These are phyloP conservation scores for Lemur catta DNA, from an alignment of 2,797 vertebrate genomes.

Conservation along the genomic window DNA sequence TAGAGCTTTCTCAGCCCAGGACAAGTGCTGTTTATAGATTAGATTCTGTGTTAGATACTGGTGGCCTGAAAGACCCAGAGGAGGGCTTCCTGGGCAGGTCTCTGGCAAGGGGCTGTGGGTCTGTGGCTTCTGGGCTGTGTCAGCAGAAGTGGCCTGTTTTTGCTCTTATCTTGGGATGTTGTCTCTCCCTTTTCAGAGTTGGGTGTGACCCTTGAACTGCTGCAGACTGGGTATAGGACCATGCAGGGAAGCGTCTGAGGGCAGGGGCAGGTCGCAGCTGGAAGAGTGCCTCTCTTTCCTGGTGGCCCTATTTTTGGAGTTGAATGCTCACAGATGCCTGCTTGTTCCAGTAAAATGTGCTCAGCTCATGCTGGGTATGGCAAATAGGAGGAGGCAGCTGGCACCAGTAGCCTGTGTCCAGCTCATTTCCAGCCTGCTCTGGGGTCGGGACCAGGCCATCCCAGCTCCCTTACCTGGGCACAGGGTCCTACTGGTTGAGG, in stretches of 20 bases:
- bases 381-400: background rate
- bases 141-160: background rate
- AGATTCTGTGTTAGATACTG: background rate
- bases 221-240: background rate
- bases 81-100: background rate
- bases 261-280: background rate
- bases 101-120: background rate
- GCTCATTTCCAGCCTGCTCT: background rate
- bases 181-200: background rate
- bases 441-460: background rate
- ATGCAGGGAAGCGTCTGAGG: background rate
- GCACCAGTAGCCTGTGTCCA: background rate
- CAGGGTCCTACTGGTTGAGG: background rate
- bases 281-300: background rate
- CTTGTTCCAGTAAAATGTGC: conserved; percentile 31
- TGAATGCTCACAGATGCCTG: background rate
- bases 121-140: background rate
- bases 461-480: background rate
- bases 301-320: conserved; percentile 47
- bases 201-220: background rate
- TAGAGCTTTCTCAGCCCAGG: background rate
- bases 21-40: background rate
- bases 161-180: background rate
- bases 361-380: background rate
- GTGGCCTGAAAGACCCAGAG: background rate